Evolutionary conservation across 2,797 vertebrate genomes (phyloP), one percentile per base, ranked within the genome.

Genomic region (Zalophus californianus): DNA sequence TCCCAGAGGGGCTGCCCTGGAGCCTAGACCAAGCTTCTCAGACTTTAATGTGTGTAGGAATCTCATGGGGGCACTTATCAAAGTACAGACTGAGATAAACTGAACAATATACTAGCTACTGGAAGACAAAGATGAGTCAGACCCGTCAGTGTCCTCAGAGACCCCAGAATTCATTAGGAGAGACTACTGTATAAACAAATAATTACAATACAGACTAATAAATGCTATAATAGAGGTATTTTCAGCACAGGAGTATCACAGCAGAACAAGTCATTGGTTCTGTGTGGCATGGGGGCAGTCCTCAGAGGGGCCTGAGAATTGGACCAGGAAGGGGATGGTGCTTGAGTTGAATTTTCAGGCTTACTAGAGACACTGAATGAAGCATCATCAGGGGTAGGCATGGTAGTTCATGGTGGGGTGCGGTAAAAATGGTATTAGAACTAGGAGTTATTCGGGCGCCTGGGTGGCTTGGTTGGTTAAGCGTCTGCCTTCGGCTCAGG

Each of bases 261-360:
- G 35, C 78, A 52, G 62, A 92, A 35, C 21, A 84, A 82, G 23
- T 62, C 73, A 38, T 58, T 78, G 41, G 38, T 90, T 92, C 54
- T 97, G 27, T 20, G 20, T 75, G 38, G 13, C 25, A 1, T 75
- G 14, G 16, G 20, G n/a, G 16, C 20, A 83, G 5, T 56, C n/a
- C n/a, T 83, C 16, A 66, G 72, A 86, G 66, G 83, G 14, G 41
- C 66, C 66, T 73, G 41, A 84, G 38, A 80, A 25, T 52, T 93
- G 70, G 64, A 56, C 73, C 16, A 14, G 52, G 66, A 73, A 78
- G 3, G 7, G 7, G 2, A 0, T 15, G 12, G 60, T 56, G 35
- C 82, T 96, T 91, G 78, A 87, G 12, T 52, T 68, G 78, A 77
- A 23, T 87, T 50, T 72, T 73, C 27, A 92, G 80, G 70, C n/a